phyloP scores from a whole-genome alignment of 2,113 vertebrate genomes.

The Coreoperca whiteheadi region DNA sequence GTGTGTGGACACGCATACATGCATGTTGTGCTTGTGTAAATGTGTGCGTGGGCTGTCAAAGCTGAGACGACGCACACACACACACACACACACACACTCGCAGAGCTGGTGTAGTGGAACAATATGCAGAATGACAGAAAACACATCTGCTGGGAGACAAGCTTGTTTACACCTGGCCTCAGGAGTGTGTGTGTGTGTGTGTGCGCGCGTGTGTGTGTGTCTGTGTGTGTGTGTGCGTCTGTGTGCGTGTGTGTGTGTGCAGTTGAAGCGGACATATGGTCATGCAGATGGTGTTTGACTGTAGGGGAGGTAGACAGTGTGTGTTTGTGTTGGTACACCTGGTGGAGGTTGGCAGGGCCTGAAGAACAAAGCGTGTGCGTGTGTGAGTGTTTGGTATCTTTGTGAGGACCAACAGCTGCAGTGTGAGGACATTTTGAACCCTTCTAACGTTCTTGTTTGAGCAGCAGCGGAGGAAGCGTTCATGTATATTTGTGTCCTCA shows the following conservation, averaged over 20 bases:
- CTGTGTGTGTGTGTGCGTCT: constrained; percentile 14
- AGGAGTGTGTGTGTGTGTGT: constrained; percentile 29
- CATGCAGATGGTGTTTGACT: constrained; percentile 58
- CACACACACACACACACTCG: constrained; percentile 6
- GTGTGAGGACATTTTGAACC: background rate
- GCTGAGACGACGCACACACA: background rate
- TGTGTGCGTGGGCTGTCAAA: constrained; percentile 38
- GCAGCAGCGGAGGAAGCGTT: no score
- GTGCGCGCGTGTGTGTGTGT: constrained; percentile 28
- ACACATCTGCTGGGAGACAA: constrained; percentile 67
- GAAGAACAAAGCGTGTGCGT: constrained; percentile 12
- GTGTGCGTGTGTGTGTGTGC: background rate
- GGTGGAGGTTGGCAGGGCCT: constrained; percentile 15
- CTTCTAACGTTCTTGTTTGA: no score
- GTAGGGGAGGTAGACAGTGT: constrained; percentile 8
- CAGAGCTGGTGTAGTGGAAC: constrained; percentile 30
- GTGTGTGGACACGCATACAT: background rate
- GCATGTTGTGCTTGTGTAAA: background rate
- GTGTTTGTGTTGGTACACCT: constrained; percentile 2
- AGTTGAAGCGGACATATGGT: constrained; percentile 58
- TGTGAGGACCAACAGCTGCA: constrained; percentile 4
- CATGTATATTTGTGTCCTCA: no score
- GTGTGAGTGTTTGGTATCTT: background rate
- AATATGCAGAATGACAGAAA: constrained; percentile 69
- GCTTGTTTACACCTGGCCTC: constrained; percentile 69